Base-by-base conservation (phyloP, 2,797 vertebrate species). In the Limnodromus scolopaceus region DNA sequence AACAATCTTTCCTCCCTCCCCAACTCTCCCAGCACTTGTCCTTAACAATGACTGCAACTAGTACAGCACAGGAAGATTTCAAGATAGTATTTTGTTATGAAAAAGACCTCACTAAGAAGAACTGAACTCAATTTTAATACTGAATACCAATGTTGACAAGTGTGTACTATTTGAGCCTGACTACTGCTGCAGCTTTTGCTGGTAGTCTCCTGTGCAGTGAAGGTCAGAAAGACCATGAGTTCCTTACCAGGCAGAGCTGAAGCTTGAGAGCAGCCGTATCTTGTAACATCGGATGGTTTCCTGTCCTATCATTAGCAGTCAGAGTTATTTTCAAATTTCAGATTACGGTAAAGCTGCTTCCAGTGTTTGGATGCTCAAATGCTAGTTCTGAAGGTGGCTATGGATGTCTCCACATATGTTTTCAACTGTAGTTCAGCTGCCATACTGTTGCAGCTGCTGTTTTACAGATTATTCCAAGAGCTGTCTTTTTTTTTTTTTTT, bases 1-100 rank as follows among this genome's bases (percentile, higher is more conserved):
- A 72, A 46, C 25, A 74, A 41, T 14, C 19, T 25, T 64, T 77
- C 13, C 22, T 58, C 13, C 16, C 8, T 66, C 9, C 4, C 3
- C 2, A 0, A 3, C 11, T 45, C 23, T 77, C 12, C 27, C 32
- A 71, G 71, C 25, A 20, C 4, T 60, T 4, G 1, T 36, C 34
- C 36, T 6, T 54, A 71, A 64, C 34, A n/a, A 23, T 30, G 30
- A 18, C 0, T 77, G 45, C 19, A 64, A n/a, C 17, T 51, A 53
- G 20, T 41, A 39, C 22, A 74, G 55, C 43, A 22, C 28, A 57
- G 34, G 45, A 64, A 54, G 45, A 49, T 38, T 69, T 77, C n/a
- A 83, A 84, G 30, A 20, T 34, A 45, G 15, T 23, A 30, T 36
- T 91, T 41, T 38, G 14, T 61, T 72, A 32, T 77, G 61, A 63